These are phyloP conservation scores for Xiphorhynchus erythropygius DNA, from an alignment of 2,797 vertebrate species.

Conservation along the genomic window DNA sequence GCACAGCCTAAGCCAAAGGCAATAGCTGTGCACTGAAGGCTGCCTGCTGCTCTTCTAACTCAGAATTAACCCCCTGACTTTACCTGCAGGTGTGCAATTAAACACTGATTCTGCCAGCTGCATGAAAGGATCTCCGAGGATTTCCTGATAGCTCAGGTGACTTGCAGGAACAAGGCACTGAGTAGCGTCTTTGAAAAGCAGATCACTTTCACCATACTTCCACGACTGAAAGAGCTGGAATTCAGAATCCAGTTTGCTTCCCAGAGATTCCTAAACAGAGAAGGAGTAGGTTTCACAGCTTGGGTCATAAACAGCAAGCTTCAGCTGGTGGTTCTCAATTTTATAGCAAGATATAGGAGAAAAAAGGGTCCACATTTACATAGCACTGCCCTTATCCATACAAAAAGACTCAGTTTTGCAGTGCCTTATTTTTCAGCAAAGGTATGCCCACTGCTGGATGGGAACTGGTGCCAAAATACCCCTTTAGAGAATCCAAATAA, in stretches of 20 bases:
- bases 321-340: neutral
- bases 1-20: neutral
- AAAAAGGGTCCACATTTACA: neutral
- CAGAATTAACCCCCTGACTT: neutral
- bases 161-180: slow-evolving; percentile 81
- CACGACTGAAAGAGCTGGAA: slow-evolving; percentile 86
- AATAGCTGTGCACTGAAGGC: neutral
- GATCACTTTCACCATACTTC: slow-evolving; percentile 85
- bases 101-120: slow-evolving; percentile 81
- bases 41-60: neutral
- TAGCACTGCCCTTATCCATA: neutral
- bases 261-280: slow-evolving; percentile 80
- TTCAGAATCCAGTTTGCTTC: slow-evolving; percentile 68
- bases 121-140: slow-evolving; percentile 84
- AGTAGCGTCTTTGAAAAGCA: slow-evolving; percentile 89
- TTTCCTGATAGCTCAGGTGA: slow-evolving; percentile 80
- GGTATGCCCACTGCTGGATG: neutral
- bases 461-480: neutral
- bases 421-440: neutral
- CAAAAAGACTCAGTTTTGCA: neutral
- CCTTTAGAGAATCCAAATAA: neutral
- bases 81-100: slow-evolving; percentile 88
- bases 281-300: neutral
- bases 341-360: neutral
- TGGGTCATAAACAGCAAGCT: neutral